Evolutionary conservation across 2,888 invertebrate genomes (phyloP).

Genomic region (Tenthredo scrophulariae): DNA sequence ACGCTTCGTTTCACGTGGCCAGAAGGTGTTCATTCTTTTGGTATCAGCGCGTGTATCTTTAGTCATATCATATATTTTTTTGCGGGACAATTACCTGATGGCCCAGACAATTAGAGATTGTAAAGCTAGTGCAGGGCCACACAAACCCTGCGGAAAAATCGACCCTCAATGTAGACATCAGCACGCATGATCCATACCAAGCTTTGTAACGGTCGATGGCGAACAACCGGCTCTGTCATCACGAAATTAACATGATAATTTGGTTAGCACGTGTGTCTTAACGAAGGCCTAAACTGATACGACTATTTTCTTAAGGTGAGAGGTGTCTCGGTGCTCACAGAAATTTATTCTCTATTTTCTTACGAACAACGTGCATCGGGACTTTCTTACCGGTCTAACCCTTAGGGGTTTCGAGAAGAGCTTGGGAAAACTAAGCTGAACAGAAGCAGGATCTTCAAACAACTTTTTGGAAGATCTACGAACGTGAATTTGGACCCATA

Average conservation of each 20-base stretch:
- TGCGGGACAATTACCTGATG: neutral
- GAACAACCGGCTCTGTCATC: conserved; percentile 50
- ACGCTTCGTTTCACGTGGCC: conserved; percentile 46
- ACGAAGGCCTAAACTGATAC: conserved; percentile 36
- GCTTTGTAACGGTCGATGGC: conserved; percentile 49
- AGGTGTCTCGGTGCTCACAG: neutral
- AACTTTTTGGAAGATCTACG: neutral
- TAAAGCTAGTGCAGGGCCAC: neutral
- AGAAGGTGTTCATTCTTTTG: neutral
- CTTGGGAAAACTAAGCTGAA: neutral
- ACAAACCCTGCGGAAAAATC: neutral
- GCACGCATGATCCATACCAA: conserved; percentile 34
- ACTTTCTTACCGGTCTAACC: neutral
- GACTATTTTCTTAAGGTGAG: neutral
- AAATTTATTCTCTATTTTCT: neutral
- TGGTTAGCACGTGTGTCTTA: conserved; percentile 45
- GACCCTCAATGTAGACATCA: neutral
- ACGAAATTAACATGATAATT: conserved; percentile 48
- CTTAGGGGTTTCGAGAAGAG: neutral
- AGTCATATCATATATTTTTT: neutral
- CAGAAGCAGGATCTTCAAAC: neutral
- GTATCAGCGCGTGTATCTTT: neutral
- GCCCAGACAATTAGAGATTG: neutral
- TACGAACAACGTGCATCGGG: neutral
- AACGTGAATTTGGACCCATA: neutral